Conservation (phyloP, 2,113 vertebrate species). For the Numenius arquata region DNA sequence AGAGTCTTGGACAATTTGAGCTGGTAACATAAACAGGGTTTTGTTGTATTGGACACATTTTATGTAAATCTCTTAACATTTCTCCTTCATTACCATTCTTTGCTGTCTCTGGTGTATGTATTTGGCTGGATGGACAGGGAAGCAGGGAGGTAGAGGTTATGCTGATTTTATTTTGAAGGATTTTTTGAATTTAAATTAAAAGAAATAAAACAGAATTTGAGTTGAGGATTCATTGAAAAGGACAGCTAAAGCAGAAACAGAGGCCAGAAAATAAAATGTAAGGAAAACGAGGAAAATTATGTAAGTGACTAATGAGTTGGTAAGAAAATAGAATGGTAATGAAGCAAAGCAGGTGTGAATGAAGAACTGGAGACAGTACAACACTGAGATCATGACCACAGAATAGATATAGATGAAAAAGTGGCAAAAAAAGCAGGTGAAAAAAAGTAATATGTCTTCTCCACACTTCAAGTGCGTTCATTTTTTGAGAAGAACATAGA, state of each 20-base stretch:
- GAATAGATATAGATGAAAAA: background rate
- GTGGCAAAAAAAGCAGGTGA: background rate
- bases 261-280: background rate
- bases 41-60: background rate
- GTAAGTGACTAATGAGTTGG: background rate
- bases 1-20: slow-evolving; percentile 81
- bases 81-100: background rate
- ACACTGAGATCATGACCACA: background rate
- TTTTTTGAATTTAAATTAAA: background rate
- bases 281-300: background rate
- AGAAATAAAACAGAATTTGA: background rate
- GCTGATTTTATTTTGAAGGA: background rate
- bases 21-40: slow-evolving; percentile 76
- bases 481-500: background rate
- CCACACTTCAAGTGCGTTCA: background rate
- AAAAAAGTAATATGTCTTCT: background rate
- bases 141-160: background rate
- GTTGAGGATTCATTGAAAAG: background rate
- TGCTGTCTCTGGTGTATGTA: background rate
- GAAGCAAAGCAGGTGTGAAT: background rate
- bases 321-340: background rate
- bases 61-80: background rate
- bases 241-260: background rate
- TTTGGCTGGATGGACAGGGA: background rate
- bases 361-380: background rate